These are phyloP conservation scores for Lagorchestes hirsutus DNA, from an alignment of 2,797 vertebrate genomes.

Conservation along the genomic window DNA sequence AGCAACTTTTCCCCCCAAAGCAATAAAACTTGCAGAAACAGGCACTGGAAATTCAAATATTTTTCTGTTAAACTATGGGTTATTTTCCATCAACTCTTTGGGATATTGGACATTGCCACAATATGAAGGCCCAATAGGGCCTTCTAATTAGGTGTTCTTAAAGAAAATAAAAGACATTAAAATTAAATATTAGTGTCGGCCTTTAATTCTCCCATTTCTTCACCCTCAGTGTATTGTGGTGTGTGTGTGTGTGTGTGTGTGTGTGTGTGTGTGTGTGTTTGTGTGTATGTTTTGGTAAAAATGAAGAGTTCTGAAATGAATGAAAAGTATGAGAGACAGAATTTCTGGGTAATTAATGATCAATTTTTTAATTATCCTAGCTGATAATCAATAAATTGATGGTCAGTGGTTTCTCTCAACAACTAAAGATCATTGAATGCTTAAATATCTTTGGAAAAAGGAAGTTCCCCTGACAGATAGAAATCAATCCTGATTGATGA, in stretches of 20 bases:
- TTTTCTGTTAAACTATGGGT: constrained; percentile 67
- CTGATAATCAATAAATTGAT: not conserved
- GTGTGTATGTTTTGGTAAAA: not conserved
- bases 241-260: not conserved
- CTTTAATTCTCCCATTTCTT: not conserved
- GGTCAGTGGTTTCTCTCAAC: not conserved
- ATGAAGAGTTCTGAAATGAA: not conserved
- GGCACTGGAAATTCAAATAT: constrained; percentile 65
- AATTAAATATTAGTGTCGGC: not conserved
- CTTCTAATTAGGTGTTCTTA: not conserved
- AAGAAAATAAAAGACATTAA: not conserved
- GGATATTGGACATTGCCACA: constrained; percentile 38
- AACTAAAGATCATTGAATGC: not conserved
- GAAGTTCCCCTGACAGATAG: not conserved
- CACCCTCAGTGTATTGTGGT: not conserved
- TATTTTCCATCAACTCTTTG: constrained; percentile 65
- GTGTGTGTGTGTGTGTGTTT: too few relatives aligned
- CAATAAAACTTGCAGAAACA: constrained; percentile 70
- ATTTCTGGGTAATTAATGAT: not conserved
- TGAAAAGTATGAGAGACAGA: not conserved
- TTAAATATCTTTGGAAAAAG: not conserved
- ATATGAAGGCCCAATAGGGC: not conserved
- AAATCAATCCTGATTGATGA: not conserved
- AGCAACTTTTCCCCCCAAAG: constrained; percentile 71
- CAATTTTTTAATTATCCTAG: not conserved